Evolutionary conservation across 2,888 invertebrate genomes (phyloP), one percentile per base, ranked within the genome.

Genomic region (Chloroclystis v-ata): DNA sequence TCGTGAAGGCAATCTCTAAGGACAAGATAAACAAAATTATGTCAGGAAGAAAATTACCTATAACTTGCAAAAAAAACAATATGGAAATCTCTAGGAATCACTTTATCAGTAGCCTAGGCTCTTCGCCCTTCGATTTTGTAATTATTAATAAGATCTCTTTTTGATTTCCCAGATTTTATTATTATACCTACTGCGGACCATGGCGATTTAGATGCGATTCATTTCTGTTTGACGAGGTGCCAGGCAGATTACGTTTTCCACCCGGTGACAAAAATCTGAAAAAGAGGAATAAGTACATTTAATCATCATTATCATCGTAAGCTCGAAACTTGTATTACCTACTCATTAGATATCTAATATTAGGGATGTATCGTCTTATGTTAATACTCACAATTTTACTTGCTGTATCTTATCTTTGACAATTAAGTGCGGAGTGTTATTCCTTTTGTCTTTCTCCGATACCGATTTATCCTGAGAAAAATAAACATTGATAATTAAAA

Each of bases 251-350:
- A 10, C 65, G 65, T 1, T 48, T 14, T 1, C 60, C 57, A 39
- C 72, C 72, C 14, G 72, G 70, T n/a, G 71, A 61, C 7, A 60
- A 12, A n/a, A 55, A 53, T n/a, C 76, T 74, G 60, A 20, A 64
- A 64, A 30, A 26, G 2, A 16, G 3, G 5, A 33, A 6, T n/a
- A n/a, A n/a, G n/a, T n/a, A n/a, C n/a, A n/a, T n/a, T n/a, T n/a
- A n/a, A n/a, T n/a, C n/a, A n/a, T n/a, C n/a, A n/a, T n/a, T n/a
- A n/a, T n/a, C n/a, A n/a, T n/a, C n/a, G n/a, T n/a, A n/a, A n/a
- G n/a, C n/a, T n/a, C n/a, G n/a, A n/a, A n/a, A n/a, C n/a, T n/a
- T n/a, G n/a, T n/a, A n/a, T n/a, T n/a, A n/a, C n/a, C n/a, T n/a
- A 20, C 2, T 20, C 20, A 20, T 20, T 2, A 20, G 8, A 8